These are phyloP conservation scores for Leptocoma aspasia DNA, from an alignment of 2,113 vertebrate genomes.

Conservation along the genomic window DNA sequence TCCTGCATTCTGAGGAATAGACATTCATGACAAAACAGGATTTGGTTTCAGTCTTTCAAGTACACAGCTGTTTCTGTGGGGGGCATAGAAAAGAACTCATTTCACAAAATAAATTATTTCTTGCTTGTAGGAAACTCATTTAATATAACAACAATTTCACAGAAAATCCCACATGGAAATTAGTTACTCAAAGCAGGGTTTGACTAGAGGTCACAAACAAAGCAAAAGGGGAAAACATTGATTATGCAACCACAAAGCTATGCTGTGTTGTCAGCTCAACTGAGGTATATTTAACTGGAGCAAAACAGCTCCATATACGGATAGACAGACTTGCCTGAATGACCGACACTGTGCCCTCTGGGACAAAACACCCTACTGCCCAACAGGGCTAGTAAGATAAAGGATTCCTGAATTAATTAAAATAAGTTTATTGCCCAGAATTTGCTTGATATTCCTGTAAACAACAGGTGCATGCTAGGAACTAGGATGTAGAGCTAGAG, in stretches of 20 bases:
- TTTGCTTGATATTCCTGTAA: not conserved
- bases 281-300: slow-evolving; percentile 57
- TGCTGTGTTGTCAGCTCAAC: slow-evolving; percentile 37
- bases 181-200: slow-evolving; percentile 3
- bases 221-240: slow-evolving; percentile 29
- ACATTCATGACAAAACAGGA: not conserved
- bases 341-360: not conserved
- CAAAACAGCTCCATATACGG: slow-evolving; percentile 53
- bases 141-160: not conserved
- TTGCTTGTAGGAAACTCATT: not conserved
- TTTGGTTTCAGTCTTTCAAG: not conserved
- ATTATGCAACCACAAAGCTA: slow-evolving; percentile 45
- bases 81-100: not conserved
- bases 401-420: not conserved
- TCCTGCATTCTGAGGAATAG: not conserved
- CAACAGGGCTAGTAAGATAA: not conserved
- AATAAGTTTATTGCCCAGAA: not conserved
- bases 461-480: not conserved
- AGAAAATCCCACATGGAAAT: slow-evolving; percentile 13
- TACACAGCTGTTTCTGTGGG: not conserved
- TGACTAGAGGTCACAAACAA: slow-evolving; percentile 47
- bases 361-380: not conserved
- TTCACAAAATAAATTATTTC: slow-evolving; percentile 1
- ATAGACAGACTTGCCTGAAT: slow-evolving; percentile 1
- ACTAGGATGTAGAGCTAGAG: not conserved